Evolutionary conservation across 2,113 vertebrate species (phyloP), one percentile per base, ranked within the genome.

Genomic region (Tragelaphus scriptus): DNA sequence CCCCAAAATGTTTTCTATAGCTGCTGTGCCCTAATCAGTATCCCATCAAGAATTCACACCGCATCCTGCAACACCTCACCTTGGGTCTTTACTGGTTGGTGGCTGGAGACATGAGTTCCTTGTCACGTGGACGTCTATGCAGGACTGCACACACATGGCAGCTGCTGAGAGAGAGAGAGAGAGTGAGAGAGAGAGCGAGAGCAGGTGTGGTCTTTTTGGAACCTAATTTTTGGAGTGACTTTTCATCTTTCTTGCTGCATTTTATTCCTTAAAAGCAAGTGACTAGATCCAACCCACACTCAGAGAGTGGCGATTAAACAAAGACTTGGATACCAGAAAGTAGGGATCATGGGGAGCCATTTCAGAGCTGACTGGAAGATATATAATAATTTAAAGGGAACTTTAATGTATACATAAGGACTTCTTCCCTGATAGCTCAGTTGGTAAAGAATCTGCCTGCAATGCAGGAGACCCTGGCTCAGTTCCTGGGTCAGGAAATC

Each of bases 191-290:
- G 40, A n/a, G 13, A 25, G 9, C 21, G 28, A 19, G 32, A n/a
- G 2, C 77, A 65, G 19, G 56, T 13, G 2, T 49, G 25, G 44
- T 49, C 47, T 59, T 65, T 92, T 90, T 79, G 81, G 58, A 47
- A 26, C 47, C 82, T 88, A 47, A 75, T 36, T 90, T 86, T 82
- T 65, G 71, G 85, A 92, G 85, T 59, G 58, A 58, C 68, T 56
- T 91, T 59, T 91, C 49, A 23, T 56, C 36, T 88, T 19, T 75
- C 65, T 93, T 94, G 61, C 75, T 87, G 75, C 26, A 61, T 91
- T 94, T 84, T 97, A 93, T 77, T 59, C 23, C 75, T 87, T 68
- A 94, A 26, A 95, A 90, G 65, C 17, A 26, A 92, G 53, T 92
- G 49, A 10, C 26, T 30, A 85, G 77, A n/a, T 80, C n/a, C 36